Base-by-base conservation (phyloP, 2,888 invertebrate species). In the Nymphalis c-album region DNA sequence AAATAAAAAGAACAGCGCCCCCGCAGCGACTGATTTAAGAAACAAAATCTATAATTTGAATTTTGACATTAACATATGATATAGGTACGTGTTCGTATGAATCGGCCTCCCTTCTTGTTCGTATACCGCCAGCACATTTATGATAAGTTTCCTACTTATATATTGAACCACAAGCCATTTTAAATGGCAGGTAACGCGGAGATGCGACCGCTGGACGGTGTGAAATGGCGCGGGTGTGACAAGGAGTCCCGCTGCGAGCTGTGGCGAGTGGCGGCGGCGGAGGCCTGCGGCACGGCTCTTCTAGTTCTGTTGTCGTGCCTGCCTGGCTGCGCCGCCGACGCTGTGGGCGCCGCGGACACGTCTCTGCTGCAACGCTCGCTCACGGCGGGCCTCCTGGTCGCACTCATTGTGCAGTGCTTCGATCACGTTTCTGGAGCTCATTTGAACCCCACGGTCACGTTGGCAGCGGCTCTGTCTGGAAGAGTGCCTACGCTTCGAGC, bases 391-490 rank as follows among this genome's bases (percentile, higher is more conserved):
- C 87, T 95, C 63, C 93, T 94, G 4, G 94, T 96, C 69, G 93
- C 95, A 80, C 81, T 94, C 62, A 87, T 95, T 60, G 94, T 96
- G 71, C 95, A 95, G 94, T 94, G 94, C 73, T 94, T 96, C 75
- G 96, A 95, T 57, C 96, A 96, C 83, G 91, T 96, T 22, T 96
- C 96, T 31, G 96, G 95, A 60, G 95, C 95, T 13, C 95, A 96
- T 83, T 77, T 96, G 71, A 96, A 96, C 88, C 96, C 96, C 13
- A 93, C 95, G 16, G 95, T 96, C 62, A 95, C 96, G 31, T 85
- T 95, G 61, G 94, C 95, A 31, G 94, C 95, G 22, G 93, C 66
- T 82, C 94, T 70, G 45, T 81, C 90, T 16, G 84, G 90, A 73
- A 88, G 93, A 74, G 93, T 93, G 46, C 94, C 93, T 1, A 87